Evolutionary conservation across 2,888 invertebrate species (phyloP).

Genomic region (Stenoptilia bipunctidactyla): DNA sequence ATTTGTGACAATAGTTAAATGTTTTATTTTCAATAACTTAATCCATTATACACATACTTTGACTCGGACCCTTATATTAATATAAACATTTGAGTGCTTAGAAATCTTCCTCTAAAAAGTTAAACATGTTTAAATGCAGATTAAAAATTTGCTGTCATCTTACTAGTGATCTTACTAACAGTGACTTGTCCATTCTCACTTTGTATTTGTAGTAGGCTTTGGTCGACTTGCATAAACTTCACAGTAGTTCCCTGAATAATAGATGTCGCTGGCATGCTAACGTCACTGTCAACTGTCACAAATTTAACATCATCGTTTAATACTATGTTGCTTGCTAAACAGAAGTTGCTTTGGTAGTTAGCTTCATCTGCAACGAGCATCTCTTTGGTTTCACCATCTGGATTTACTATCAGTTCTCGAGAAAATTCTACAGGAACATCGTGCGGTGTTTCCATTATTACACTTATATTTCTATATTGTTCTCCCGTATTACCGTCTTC

Average conservation of each 20-base stretch:
- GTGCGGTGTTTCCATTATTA: conserved; percentile 18
- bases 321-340: conserved; percentile 11
- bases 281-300: conserved; percentile 23
- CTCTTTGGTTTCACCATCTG: conserved; percentile 31
- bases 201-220: conserved; percentile 44
- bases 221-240: conserved; percentile 43
- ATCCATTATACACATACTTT: no score
- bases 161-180: conserved; percentile 46
- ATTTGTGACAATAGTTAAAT: no score
- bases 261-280: no score
- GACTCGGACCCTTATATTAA: no score
- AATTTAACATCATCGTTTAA: conserved; percentile 28
- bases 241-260: conserved; percentile 8
- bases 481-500: background rate
- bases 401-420: conserved; percentile 34
- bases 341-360: conserved; percentile 20
- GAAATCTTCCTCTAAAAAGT: no score
- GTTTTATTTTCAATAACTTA: no score
- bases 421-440: conserved; percentile 34
- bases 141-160: conserved; percentile 46
- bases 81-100: no score
- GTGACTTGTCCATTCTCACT: conserved; percentile 36
- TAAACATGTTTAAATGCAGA: no score
- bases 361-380: conserved; percentile 22
- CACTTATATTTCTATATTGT: background rate